phyloP scores from a whole-genome alignment of 1,140 invertebrate species.

The Neodiprion pinetum region DNA sequence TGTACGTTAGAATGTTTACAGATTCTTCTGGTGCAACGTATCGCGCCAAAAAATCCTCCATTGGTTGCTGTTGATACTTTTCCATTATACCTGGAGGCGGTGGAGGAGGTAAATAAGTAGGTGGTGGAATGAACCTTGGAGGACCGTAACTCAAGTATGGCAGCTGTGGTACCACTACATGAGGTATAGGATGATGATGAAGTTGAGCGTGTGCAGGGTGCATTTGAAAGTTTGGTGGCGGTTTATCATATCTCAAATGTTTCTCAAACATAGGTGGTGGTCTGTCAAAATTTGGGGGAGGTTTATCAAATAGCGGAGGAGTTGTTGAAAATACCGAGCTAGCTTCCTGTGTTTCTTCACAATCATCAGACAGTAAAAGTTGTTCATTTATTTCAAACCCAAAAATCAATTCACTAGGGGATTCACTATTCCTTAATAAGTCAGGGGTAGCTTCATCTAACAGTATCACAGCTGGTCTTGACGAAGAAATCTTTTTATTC shows the following conservation, averaged over 20 bases:
- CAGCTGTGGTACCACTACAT: slow-evolving; percentile 42
- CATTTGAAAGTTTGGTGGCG: slow-evolving; percentile 44
- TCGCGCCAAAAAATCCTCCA: slow-evolving; percentile 55
- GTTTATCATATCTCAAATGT: slow-evolving; percentile 48
- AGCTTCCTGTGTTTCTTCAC: slow-evolving; percentile 35
- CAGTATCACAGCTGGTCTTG: slow-evolving; percentile 69
- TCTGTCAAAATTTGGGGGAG: slow-evolving; percentile 43
- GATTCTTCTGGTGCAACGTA: slow-evolving; percentile 63
- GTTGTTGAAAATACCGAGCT: slow-evolving; percentile 33
- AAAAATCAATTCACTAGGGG: slow-evolving; percentile 68
- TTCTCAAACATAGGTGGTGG: slow-evolving; percentile 41
- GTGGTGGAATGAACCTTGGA: slow-evolving; percentile 39
- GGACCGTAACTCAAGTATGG: slow-evolving; percentile 39
- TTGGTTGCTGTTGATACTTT: slow-evolving; percentile 45
- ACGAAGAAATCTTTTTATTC: slow-evolving; percentile 30
- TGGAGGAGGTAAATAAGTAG: slow-evolving; percentile 23
- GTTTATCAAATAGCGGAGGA: slow-evolving; percentile 39
- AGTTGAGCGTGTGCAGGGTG: slow-evolving; percentile 34
- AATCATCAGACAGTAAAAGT: slow-evolving; percentile 58
- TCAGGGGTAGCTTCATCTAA: slow-evolving; percentile 62
- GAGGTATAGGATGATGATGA: slow-evolving; percentile 34
- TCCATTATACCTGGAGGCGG: slow-evolving; percentile 39
- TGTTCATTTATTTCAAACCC: slow-evolving; percentile 75
- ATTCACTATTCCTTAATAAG: slow-evolving; percentile 49
- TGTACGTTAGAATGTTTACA: slow-evolving; percentile 54